These are phyloP conservation scores for Hyphantria cunea DNA, from an alignment of 1,140 invertebrate species.

Conservation along the genomic window DNA sequence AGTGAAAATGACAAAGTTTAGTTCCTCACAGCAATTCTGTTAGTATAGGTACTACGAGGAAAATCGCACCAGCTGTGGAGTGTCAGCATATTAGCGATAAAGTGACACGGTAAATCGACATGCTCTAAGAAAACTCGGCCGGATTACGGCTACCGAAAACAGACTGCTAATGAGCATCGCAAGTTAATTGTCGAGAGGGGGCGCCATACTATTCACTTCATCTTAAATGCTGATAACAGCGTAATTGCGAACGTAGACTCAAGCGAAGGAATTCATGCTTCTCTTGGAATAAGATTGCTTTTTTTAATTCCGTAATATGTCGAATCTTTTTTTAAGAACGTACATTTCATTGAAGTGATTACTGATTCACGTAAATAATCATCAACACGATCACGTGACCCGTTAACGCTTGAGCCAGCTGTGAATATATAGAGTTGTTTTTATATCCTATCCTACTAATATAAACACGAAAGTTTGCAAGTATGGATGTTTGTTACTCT, in stretches of 20 bases:
- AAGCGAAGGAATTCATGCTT: too few relatives aligned
- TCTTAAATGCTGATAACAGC: conserved; percentile 53
- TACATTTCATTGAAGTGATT: too few relatives aligned
- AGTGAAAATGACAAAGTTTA: neutral
- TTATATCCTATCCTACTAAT: too few relatives aligned
- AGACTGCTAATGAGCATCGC: conserved; percentile 64
- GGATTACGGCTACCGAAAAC: conserved; percentile 62
- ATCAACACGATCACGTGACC: too few relatives aligned
- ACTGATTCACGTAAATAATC: too few relatives aligned
- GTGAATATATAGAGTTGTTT: too few relatives aligned
- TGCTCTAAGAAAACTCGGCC: conserved; percentile 53
- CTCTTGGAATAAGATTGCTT: too few relatives aligned
- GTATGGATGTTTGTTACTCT: too few relatives aligned
- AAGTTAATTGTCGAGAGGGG: conserved; percentile 58
- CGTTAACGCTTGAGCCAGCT: too few relatives aligned
- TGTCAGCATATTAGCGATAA: conserved; percentile 49
- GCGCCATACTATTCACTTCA: conserved; percentile 49
- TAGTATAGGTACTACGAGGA: conserved; percentile 28
- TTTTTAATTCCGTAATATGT: too few relatives aligned
- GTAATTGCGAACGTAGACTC: conserved; percentile 36
- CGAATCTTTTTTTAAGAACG: too few relatives aligned
- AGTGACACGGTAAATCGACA: conserved; percentile 58
- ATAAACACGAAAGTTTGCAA: too few relatives aligned
- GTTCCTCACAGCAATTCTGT: neutral
- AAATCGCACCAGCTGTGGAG: conserved; percentile 32